Evolutionary conservation across 2,113 vertebrate genomes (phyloP).

Genomic region (Leptodactylus fuscus): DNA sequence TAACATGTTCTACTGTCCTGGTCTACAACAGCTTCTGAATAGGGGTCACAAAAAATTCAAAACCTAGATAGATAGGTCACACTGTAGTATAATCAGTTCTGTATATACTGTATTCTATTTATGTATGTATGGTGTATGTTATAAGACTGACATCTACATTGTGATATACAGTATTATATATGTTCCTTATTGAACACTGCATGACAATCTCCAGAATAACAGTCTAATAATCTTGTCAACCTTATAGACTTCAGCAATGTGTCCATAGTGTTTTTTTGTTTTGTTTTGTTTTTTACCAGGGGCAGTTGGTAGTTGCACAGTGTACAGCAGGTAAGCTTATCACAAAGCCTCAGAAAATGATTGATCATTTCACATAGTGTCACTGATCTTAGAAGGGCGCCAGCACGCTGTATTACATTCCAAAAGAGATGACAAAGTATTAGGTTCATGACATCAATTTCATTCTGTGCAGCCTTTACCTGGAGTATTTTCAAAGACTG

Average conservation of each 20-base stretch:
- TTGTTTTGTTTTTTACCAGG: background rate
- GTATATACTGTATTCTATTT: too few species aligned
- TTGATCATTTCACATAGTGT: slow-evolving; percentile 58
- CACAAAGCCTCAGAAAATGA: slow-evolving; percentile 58
- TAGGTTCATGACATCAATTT: slow-evolving; percentile 51
- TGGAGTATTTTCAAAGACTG: background rate
- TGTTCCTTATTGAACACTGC: too few species aligned
- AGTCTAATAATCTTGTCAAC: background rate
- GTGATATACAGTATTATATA: too few species aligned
- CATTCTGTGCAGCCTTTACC: background rate
- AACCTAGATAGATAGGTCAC: too few species aligned
- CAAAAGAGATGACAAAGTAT: slow-evolving; percentile 50
- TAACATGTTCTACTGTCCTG: too few species aligned
- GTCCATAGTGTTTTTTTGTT: slow-evolving; percentile 14
- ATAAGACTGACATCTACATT: too few species aligned
- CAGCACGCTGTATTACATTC: slow-evolving; percentile 7
- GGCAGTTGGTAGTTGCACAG: background rate
- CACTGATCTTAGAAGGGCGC: slow-evolving; percentile 20
- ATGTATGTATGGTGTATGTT: too few species aligned
- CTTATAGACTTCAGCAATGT: slow-evolving; percentile 29
- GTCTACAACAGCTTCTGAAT: too few species aligned
- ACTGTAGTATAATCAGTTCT: too few species aligned
- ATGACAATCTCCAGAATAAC: too few species aligned
- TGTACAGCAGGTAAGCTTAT: slow-evolving; percentile 58
- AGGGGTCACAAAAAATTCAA: too few species aligned